Conservation (phyloP, 2,888 invertebrate genomes). For the Drosophila flavopinicola region DNA sequence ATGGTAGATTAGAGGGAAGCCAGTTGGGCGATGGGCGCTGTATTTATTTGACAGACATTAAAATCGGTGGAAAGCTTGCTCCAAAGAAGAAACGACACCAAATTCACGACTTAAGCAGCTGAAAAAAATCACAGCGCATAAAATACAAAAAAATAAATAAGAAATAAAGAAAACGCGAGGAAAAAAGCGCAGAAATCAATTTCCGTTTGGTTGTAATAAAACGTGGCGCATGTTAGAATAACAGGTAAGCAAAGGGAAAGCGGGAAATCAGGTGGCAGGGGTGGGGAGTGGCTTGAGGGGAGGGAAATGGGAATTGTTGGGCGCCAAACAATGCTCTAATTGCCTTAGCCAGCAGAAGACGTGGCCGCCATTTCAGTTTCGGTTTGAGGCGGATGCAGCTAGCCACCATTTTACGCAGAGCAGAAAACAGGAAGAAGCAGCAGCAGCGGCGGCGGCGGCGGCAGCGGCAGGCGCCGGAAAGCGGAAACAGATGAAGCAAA, state of each 20-base stretch:
- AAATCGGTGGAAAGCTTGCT: slow-evolving; percentile 29
- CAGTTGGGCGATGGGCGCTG: slow-evolving; percentile 4
- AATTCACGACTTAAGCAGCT: slow-evolving; percentile 67
- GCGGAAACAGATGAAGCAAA: slow-evolving; percentile 75
- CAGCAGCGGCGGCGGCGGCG: no score
- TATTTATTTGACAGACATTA: slow-evolving; percentile 37
- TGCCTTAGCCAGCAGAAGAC: slow-evolving; percentile 50
- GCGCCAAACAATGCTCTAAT: slow-evolving; percentile 70
- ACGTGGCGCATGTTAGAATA: slow-evolving; percentile 60
- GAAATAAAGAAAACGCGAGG: slow-evolving; percentile 15
- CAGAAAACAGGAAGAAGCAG: slow-evolving; percentile 28
- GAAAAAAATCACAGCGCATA: slow-evolving; percentile 46
- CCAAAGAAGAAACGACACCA: slow-evolving; percentile 13
- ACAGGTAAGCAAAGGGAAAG: slow-evolving; percentile 36
- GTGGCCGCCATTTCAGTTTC: slow-evolving; percentile 52
- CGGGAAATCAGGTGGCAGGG: background rate
- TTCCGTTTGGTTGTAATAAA: slow-evolving; percentile 73
- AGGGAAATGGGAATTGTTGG: slow-evolving; percentile 43
- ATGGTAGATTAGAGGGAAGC: slow-evolving; percentile 10
- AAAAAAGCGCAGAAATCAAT: slow-evolving; percentile 70
- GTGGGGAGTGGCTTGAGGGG: slow-evolving; percentile 14
- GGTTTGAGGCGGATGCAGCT: slow-evolving; percentile 57
- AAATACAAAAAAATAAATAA: slow-evolving; percentile 22
- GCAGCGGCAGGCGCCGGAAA: no score
- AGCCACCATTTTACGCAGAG: slow-evolving; percentile 47